phyloP scores from a whole-genome alignment of 2,113 vertebrate species.

The Epinephelus fuscoguttatus region DNA sequence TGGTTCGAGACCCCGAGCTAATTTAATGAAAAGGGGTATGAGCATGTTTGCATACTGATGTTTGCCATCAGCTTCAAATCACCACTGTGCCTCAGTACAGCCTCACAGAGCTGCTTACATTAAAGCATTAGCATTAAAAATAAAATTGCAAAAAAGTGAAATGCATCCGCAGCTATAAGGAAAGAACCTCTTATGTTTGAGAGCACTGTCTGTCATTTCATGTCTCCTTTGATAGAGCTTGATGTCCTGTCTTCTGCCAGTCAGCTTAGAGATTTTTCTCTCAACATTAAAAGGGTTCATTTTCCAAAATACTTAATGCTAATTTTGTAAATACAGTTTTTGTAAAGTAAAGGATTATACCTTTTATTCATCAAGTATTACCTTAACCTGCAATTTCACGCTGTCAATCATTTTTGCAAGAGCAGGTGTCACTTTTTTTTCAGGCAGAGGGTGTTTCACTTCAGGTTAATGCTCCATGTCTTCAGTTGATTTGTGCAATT shows the following conservation, averaged over 20 bases:
- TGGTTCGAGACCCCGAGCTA: no score
- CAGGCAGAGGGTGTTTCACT: conserved; percentile 11
- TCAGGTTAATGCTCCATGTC: conserved; percentile 36
- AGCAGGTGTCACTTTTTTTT: conserved; percentile 2
- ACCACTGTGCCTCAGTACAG: background rate
- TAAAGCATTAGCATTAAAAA: background rate
- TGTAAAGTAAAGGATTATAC: conserved; percentile 7
- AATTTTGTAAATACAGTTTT: conserved; percentile 16
- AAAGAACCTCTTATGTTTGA: conserved; percentile 1
- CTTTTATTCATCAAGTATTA: conserved; percentile 24
- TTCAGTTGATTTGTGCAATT: conserved; percentile 37
- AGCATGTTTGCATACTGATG: background rate
- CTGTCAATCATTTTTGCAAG: conserved; percentile 30
- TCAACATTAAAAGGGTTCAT: conserved; percentile 14
- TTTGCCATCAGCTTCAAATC: background rate
- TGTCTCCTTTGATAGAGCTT: conserved; percentile 11
- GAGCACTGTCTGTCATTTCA: background rate
- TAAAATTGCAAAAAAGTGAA: background rate
- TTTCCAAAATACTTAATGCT: conserved; percentile 21
- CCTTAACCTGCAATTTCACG: conserved; percentile 29
- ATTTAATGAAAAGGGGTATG: no score
- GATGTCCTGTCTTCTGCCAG: conserved; percentile 19
- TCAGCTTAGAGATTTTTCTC: conserved; percentile 4
- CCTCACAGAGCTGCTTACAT: background rate
- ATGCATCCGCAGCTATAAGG: background rate